These are phyloP conservation scores for Ovis canadensis DNA, from an alignment of 2,113 vertebrate genomes.

Conservation along the genomic window DNA sequence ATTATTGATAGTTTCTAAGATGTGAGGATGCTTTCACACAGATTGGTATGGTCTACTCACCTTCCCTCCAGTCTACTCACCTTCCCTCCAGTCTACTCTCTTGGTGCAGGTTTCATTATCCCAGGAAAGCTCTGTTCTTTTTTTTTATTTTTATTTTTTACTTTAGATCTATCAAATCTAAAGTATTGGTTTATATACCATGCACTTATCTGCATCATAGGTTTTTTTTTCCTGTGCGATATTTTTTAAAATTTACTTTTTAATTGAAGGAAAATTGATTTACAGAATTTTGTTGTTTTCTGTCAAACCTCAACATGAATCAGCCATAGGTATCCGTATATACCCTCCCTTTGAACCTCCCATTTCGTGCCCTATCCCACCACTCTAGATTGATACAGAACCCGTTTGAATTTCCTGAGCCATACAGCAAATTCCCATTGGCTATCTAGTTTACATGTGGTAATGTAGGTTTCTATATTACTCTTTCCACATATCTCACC, in stretches of 20 bases:
- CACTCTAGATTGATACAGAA: background rate
- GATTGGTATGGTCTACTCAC: background rate
- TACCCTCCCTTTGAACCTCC: background rate
- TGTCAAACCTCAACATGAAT: background rate
- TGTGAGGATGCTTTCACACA: fast-evolving
- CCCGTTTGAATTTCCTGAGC: background rate
- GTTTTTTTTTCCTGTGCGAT: background rate
- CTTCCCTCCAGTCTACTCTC: background rate
- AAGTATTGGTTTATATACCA: background rate
- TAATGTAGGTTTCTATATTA: background rate
- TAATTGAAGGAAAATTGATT: background rate
- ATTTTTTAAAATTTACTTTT: background rate
- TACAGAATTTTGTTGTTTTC: background rate
- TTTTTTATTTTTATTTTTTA: background rate
- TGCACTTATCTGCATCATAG: background rate
- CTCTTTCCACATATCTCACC: background rate
- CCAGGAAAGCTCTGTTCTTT: background rate
- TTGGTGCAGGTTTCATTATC: background rate
- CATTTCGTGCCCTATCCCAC: background rate
- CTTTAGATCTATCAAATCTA: background rate
- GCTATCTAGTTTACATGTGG: background rate
- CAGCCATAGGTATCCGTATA: background rate
- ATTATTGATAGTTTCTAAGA: background rate
- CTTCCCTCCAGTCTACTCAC: background rate
- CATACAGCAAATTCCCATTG: background rate